Conservation (phyloP, 2,797 vertebrate genomes). For the Decapterus maruadsi region DNA sequence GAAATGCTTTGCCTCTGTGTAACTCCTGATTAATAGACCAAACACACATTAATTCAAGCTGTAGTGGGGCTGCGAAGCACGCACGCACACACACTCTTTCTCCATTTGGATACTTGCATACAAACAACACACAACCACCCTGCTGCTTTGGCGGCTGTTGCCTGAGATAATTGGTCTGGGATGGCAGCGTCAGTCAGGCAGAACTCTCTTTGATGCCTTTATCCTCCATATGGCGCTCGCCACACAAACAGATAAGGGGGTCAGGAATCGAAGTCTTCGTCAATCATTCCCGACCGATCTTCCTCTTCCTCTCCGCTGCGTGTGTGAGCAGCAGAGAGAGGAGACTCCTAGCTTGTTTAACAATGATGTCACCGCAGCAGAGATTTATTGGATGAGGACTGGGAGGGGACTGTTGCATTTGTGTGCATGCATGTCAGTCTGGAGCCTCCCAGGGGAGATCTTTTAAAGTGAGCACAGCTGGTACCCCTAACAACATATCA, state of each 20-base stretch:
- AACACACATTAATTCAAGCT: constrained; percentile 3
- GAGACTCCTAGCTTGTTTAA: constrained; percentile 78
- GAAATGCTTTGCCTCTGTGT: constrained; percentile 25
- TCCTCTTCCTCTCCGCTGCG: constrained; percentile 10
- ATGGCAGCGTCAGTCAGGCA: constrained; percentile 34
- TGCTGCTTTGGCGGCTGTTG: constrained; percentile 70
- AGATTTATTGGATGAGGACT: constrained; percentile 79
- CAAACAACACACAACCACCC: constrained; percentile 51
- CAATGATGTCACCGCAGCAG: constrained; percentile 71
- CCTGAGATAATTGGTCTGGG: constrained; percentile 66
- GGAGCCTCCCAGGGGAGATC: constrained; percentile 70
- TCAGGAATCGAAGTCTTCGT: constrained; percentile 19
- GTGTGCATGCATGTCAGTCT: constrained; percentile 59
- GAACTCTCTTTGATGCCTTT: constrained; percentile 61
- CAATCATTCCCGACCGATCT: constrained; percentile 4
- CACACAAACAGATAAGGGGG: constrained; percentile 24
- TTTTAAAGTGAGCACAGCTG: constrained; percentile 82
- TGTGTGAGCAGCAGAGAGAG: constrained; percentile 10
- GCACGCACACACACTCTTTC: constrained; percentile 2
- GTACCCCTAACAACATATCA: constrained; percentile 73
- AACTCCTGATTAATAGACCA: constrained; percentile 27
- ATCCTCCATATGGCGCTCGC: constrained; percentile 63
- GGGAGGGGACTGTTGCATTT: constrained; percentile 75
- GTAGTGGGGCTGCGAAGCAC: constrained; percentile 12
- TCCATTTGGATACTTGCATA: not conserved